Conservation (phyloP, 2,888 invertebrate genomes). For the Drosophila algonquin region DNA sequence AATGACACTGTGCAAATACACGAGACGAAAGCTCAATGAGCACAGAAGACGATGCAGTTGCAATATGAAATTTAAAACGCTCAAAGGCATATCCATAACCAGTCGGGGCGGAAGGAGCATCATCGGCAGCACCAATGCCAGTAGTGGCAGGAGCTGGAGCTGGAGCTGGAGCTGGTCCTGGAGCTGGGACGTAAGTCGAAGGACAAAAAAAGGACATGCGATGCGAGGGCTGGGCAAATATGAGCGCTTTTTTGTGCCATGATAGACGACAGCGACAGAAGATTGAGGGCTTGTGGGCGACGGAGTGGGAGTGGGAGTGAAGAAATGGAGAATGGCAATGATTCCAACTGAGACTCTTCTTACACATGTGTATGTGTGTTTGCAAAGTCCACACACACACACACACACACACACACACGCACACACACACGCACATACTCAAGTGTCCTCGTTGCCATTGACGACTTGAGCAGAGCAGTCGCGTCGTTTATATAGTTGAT, state of each 20-base stretch:
- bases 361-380: slow-evolving; percentile 31
- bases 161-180: no score
- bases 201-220: slow-evolving; percentile 76
- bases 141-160: slow-evolving; percentile 2
- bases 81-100: slow-evolving; percentile 79
- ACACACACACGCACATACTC: slow-evolving; percentile 31
- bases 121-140: neutral
- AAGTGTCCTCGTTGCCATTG: slow-evolving; percentile 74
- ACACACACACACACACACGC: neutral
- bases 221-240: slow-evolving; percentile 69
- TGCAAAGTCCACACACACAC: slow-evolving; percentile 32
- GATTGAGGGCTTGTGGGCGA: slow-evolving; percentile 17
- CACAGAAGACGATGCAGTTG: slow-evolving; percentile 61
- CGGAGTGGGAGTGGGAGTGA: slow-evolving; percentile 12
- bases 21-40: slow-evolving; percentile 44
- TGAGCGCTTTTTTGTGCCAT: slow-evolving; percentile 69
- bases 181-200: slow-evolving; percentile 66
- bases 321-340: slow-evolving; percentile 47
- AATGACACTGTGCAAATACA: slow-evolving; percentile 49
- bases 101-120: slow-evolving; percentile 36
- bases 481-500: slow-evolving; percentile 65
- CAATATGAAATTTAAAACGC: slow-evolving; percentile 80
- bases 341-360: slow-evolving; percentile 38
- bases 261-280: slow-evolving; percentile 68
- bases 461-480: slow-evolving; percentile 66